A percentile compares a stretch with the other conserved stretches of the same genome.
phyloP scores from a whole-genome alignment of 2,888 invertebrate species.

The Eudemis profundana region DNA sequence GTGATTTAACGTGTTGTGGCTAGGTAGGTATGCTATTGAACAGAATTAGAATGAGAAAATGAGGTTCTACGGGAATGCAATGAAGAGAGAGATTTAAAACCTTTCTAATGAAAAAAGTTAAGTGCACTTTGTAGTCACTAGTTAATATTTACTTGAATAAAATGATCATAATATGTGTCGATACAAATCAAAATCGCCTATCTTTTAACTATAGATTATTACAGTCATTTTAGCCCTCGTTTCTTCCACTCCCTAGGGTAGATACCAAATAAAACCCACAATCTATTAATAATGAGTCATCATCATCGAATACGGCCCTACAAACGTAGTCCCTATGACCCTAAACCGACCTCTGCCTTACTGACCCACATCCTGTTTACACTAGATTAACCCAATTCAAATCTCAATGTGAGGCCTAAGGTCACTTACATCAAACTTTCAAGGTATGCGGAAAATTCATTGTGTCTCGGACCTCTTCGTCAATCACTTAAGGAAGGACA shows the following conservation, averaged over 20 bases:
- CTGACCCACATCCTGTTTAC: slow-evolving; percentile 18
- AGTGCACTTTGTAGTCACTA: background rate
- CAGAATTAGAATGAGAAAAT: slow-evolving; percentile 34
- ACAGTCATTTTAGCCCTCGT: too few relatives aligned
- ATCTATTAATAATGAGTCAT: slow-evolving; percentile 1
- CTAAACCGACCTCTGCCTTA: slow-evolving; percentile 7
- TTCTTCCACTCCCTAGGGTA: background rate
- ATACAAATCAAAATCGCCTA: too few relatives aligned
- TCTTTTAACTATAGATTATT: too few relatives aligned
- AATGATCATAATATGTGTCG: too few relatives aligned
- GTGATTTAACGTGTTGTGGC: slow-evolving; percentile 41
- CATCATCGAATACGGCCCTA: slow-evolving; percentile 11
- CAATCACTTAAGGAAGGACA: slow-evolving; percentile 13
- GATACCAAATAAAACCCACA: background rate
- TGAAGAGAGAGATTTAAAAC: slow-evolving; percentile 4
- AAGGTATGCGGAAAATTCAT: slow-evolving; percentile 26
- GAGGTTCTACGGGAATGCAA: slow-evolving; percentile 12
- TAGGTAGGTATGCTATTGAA: background rate
- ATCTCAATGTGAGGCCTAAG: slow-evolving; percentile 18
- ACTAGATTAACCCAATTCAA: slow-evolving; percentile 23
- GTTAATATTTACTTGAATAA: too few relatives aligned
- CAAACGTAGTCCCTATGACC: slow-evolving; percentile 9
- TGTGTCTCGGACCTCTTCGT: slow-evolving; percentile 21
- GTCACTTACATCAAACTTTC: slow-evolving; percentile 16
- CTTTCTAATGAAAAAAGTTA: background rate